These are phyloP conservation scores for Elaphurus davidianus DNA, from an alignment of 2,113 vertebrate species.

Conservation along the genomic window DNA sequence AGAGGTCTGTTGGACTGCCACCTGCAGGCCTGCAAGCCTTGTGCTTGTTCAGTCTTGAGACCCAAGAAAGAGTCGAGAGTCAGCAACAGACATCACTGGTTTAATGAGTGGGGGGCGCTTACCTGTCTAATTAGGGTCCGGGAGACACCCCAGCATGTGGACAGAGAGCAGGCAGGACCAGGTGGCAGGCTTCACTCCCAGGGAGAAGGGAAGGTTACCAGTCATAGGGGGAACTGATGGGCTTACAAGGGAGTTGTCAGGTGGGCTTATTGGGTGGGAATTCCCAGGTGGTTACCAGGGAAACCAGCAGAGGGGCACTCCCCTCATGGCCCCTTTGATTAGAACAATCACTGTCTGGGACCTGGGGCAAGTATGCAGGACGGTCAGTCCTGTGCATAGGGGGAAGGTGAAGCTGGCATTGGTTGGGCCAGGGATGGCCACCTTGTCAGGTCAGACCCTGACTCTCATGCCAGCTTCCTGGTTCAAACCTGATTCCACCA, in stretches of 20 bases:
- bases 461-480: neutral
- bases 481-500: neutral
- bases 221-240: neutral
- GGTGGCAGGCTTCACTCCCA: neutral
- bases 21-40: neutral
- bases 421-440: neutral
- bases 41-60: neutral
- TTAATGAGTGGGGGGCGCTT: neutral
- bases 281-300: neutral
- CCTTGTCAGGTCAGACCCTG: neutral
- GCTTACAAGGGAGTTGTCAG: neutral
- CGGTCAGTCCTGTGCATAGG: neutral
- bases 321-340: neutral
- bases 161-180: neutral
- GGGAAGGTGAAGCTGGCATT: neutral
- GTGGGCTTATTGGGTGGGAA: neutral
- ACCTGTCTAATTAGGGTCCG: neutral
- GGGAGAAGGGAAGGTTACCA: neutral
- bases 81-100: neutral
- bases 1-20: neutral
- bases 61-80: neutral
- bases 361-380: neutral
- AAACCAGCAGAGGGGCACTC: neutral
- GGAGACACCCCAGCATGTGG: neutral
- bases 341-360: neutral